These are phyloP conservation scores for Deilephila elpenor DNA, from an alignment of 2,888 invertebrate genomes.

Conservation along the genomic window DNA sequence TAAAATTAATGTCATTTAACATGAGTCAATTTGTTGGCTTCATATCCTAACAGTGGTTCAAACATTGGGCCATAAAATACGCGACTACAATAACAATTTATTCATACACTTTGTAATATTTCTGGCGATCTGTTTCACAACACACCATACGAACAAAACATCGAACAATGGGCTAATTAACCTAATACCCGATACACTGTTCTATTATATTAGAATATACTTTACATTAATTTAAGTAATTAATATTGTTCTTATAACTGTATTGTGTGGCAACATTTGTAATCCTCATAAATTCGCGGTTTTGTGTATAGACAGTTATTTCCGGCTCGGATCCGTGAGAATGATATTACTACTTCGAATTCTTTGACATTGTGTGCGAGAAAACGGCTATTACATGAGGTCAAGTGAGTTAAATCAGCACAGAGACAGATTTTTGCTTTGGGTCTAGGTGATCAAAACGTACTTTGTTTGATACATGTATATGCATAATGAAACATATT, in stretches of 20 bases:
- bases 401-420: no score
- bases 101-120: slow-evolving; percentile 22
- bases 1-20: slow-evolving; percentile 12
- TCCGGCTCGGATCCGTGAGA: neutral
- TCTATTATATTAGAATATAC: slow-evolving; percentile 62
- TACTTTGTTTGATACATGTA: no score
- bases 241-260: slow-evolving; percentile 35
- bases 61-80: neutral
- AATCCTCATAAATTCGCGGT: neutral
- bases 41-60: neutral
- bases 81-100: slow-evolving; percentile 7
- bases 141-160: slow-evolving; percentile 28
- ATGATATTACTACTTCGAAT: no score
- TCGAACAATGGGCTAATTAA: slow-evolving; percentile 66
- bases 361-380: no score
- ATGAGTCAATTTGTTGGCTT: neutral
- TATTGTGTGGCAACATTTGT: slow-evolving; percentile 26
- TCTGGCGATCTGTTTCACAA: slow-evolving; percentile 26
- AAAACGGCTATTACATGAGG: no score
- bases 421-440: no score
- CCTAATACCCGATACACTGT: slow-evolving; percentile 58
- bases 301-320: neutral
- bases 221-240: slow-evolving; percentile 35
- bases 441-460: no score
- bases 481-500: no score